Conservation (phyloP, 2,113 vertebrate genomes). For the Hemiscyllium ocellatum region DNA sequence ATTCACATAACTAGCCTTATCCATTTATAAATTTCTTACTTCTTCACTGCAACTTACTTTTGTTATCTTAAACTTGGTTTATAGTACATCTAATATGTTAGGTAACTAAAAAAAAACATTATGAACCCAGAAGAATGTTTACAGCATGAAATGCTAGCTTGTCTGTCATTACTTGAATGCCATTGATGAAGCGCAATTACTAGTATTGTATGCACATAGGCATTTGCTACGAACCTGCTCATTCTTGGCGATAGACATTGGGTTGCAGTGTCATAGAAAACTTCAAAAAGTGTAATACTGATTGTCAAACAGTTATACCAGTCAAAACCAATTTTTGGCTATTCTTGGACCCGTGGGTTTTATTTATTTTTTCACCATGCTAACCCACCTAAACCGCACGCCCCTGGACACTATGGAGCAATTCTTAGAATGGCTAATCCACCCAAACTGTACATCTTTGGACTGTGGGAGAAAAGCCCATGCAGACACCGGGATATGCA, state of each 20-base stretch:
- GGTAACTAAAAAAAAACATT: slow-evolving; percentile 32
- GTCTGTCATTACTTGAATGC: neutral
- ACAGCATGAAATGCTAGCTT: neutral
- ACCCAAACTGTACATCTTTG: too few relatives aligned
- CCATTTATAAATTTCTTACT: too few relatives aligned
- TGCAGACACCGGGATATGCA: too few relatives aligned
- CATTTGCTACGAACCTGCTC: neutral
- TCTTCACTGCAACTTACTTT: too few relatives aligned
- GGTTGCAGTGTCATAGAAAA: neutral
- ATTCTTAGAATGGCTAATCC: too few relatives aligned
- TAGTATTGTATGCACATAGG: neutral
- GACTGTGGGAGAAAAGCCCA: too few relatives aligned
- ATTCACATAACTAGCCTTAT: too few relatives aligned
- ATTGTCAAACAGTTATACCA: neutral
- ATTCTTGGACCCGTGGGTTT: too few relatives aligned
- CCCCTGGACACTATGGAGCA: too few relatives aligned
- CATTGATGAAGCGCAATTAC: neutral
- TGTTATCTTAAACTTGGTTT: too few relatives aligned
- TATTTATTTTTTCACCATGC: too few relatives aligned
- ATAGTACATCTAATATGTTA: neutral
- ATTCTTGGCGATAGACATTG: neutral
- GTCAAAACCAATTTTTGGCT: neutral
- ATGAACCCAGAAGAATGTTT: neutral
- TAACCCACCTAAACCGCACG: too few relatives aligned
- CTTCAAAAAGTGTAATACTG: neutral